Conservation (phyloP, 2,797 vertebrate species). For the Pipistrellus nathusii region DNA sequence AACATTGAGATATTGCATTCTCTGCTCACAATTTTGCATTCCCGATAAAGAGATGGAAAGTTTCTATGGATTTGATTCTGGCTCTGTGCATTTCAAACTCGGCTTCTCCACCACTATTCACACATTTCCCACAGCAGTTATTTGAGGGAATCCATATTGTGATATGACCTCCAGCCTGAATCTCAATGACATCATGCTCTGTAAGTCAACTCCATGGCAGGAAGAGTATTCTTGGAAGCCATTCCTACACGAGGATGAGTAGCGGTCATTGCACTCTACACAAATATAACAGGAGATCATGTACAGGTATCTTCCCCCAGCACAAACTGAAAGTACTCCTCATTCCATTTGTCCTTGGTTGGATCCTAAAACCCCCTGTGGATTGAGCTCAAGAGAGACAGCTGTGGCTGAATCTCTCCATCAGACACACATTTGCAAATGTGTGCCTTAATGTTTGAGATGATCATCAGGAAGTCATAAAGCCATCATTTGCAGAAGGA, state of each 20-base stretch:
- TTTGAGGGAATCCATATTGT: not conserved
- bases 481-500: not conserved
- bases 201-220: not conserved
- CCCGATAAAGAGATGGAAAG: not conserved
- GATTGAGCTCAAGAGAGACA: slow-evolving; percentile 69
- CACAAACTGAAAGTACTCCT: not conserved
- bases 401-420: slow-evolving; percentile 46
- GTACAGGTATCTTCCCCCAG: not conserved
- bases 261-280: not conserved
- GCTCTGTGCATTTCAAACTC: not conserved
- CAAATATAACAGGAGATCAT: not conserved
- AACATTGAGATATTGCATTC: not conserved
- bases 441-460: not conserved
- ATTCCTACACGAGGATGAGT: not conserved
- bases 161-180: too few relatives aligned
- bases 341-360: not conserved
- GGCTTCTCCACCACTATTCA: not conserved
- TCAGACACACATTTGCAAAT: slow-evolving; percentile 18
- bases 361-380: not conserved
- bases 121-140: not conserved
- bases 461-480: slow-evolving; percentile 37
- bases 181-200: not conserved
- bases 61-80: not conserved
- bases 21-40: not conserved
- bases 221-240: not conserved